Conservation (phyloP, 1,140 invertebrate species). For the Solenopsis invicta region DNA sequence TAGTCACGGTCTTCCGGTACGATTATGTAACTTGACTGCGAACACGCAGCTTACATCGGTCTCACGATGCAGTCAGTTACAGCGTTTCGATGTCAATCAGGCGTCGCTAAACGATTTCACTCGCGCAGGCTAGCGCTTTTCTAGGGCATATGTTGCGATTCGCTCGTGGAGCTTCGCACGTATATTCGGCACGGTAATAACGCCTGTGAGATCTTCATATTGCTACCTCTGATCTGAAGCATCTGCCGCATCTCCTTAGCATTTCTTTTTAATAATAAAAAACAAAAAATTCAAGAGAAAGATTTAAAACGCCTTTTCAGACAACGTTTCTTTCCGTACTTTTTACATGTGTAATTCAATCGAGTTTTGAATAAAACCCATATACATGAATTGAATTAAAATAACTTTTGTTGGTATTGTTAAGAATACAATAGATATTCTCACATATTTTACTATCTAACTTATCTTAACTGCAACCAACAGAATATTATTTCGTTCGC, state of each 20-base stretch:
- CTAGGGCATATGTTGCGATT: constrained; percentile 70
- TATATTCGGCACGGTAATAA: constrained; percentile 17
- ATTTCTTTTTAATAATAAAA: not conserved
- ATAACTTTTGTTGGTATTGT: not conserved
- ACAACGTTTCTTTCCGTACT: not conserved
- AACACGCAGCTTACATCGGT: constrained; percentile 83
- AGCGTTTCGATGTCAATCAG: constrained; percentile 70
- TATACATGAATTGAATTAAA: not conserved
- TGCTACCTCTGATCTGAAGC: not conserved
- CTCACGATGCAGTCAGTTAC: constrained; percentile 83
- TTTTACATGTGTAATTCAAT: not conserved
- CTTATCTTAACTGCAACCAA: not conserved
- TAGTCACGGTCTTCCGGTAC: constrained; percentile 81
- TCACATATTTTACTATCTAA: not conserved
- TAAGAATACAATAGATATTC: not conserved
- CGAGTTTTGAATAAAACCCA: not conserved
- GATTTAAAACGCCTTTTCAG: not conserved
- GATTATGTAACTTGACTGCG: constrained; percentile 85
- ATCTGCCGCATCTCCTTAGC: not conserved
- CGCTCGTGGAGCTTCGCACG: constrained; percentile 49
- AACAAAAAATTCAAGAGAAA: not conserved
- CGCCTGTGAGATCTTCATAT: constrained; percentile 34
- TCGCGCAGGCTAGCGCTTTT: constrained; percentile 63
- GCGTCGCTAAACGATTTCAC: constrained; percentile 77
- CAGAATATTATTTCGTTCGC: not conserved